These are phyloP conservation scores for Heterodera schachtii DNA, from an alignment of 1,140 invertebrate genomes.

Conservation along the genomic window DNA sequence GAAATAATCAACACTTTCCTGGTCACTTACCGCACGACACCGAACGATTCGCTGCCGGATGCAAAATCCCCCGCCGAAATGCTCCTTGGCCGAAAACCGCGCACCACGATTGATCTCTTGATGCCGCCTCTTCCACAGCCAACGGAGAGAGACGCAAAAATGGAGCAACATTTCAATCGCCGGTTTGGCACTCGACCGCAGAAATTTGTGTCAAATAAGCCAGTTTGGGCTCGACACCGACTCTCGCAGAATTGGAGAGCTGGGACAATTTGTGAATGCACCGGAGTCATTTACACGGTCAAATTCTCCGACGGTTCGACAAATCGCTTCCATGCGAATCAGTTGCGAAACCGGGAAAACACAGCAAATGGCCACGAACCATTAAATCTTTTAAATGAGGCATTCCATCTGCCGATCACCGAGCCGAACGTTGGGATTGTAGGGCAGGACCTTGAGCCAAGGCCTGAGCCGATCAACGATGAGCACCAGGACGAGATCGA, in stretches of 20 bases:
- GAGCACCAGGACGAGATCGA: too few species aligned
- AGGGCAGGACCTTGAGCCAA: too few species aligned
- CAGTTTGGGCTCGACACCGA: not conserved
- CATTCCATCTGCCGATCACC: too few species aligned
- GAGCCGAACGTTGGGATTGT: too few species aligned
- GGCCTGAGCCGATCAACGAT: too few species aligned
- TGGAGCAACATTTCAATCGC: conserved; percentile 17
- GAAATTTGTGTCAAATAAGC: not conserved
- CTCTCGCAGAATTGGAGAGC: not conserved
- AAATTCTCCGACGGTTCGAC: not conserved
- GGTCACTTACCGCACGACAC: conserved; percentile 21
- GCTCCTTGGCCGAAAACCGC: conserved; percentile 13
- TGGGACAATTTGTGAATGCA: not conserved
- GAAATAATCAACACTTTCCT: conserved; percentile 9
- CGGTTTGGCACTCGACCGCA: not conserved
- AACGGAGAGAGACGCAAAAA: not conserved
- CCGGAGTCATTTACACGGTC: not conserved
- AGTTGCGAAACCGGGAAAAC: too few species aligned
- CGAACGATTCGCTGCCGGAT: not conserved
- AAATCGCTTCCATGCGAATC: too few species aligned
- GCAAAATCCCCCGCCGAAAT: conserved; percentile 19
- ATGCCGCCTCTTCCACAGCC: not conserved
- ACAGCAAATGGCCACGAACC: too few species aligned
- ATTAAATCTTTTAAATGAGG: too few species aligned
- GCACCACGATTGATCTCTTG: conserved; percentile 3